These are phyloP conservation scores for Stenopsyche tienmushanensis DNA, from an alignment of 1,140 invertebrate genomes.

Conservation along the genomic window DNA sequence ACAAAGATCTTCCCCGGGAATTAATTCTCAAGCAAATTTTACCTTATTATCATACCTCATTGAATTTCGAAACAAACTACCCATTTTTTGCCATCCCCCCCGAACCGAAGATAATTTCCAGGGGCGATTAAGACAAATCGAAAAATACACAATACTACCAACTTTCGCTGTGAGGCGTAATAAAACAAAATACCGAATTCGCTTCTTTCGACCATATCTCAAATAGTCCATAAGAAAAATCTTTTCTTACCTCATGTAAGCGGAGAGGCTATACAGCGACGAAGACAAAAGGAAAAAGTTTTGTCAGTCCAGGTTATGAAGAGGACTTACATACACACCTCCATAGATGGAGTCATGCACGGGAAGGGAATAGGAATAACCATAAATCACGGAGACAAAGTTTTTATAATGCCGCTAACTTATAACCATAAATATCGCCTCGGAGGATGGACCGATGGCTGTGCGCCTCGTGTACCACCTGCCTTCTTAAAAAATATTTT, in stretches of 20 bases:
- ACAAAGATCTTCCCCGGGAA: constrained; percentile 7
- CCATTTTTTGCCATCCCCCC: neutral
- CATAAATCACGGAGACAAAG: constrained; percentile 23
- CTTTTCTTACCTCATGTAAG: no score
- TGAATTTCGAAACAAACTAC: no score
- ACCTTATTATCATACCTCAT: neutral
- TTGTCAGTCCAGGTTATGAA: constrained; percentile 9
- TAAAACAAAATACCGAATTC: no score
- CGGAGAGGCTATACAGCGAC: neutral
- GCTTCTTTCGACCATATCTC: no score
- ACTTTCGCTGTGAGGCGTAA: no score
- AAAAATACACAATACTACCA: no score
- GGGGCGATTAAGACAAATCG: no score
- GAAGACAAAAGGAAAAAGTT: constrained; percentile 19
- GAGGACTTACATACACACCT: neutral
- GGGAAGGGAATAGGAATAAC: constrained; percentile 13
- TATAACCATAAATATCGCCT: constrained; percentile 20
- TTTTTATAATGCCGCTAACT: constrained; percentile 24
- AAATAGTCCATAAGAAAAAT: no score
- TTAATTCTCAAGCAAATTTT: constrained; percentile 6
- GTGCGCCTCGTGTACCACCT: constrained; percentile 2
- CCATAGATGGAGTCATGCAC: neutral
- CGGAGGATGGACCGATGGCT: constrained; percentile 11
- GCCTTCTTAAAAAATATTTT: neutral
- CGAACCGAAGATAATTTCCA: no score